Evolutionary conservation across 2,888 invertebrate genomes (phyloP), one percentile per base, ranked within the genome.

Genomic region (Pegoplata infirma): DNA sequence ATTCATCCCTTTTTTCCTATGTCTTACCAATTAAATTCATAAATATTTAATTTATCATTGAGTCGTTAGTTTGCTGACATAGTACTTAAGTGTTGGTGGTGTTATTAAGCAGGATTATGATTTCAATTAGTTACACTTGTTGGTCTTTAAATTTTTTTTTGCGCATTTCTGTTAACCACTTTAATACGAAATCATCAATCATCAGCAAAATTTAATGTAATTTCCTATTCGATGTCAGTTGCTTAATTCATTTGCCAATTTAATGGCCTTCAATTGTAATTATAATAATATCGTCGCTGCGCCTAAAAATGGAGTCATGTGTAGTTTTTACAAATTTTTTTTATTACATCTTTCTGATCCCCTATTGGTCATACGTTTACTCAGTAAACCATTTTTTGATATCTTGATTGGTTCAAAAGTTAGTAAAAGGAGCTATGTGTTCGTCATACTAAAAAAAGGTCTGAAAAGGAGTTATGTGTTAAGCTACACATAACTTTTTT

Each of bases 231-330:
- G 8, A 55, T 55, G 28, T 28, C 25, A 55, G n/a, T 40, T 40
- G 12, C 12, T 6, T 25, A n/a, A n/a, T 25, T 25, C 25, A 2
- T 36, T 40, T 32, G 55, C 14, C 14, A 55, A 28, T 16, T 14
- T 55, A 55, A 55, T 28, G 28, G 25, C 55, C 55, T 28, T 32
- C 8, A 55, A 8, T 55, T 3, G 53, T 10, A 55, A 55, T 55
- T 55, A 28, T 28, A 28, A 17, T 28, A 55, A 55, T 32, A 32
- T 1, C n/a, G n/a, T n/a, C n/a, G n/a, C n/a, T n/a, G n/a, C n/a
- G n/a, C n/a, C n/a, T n/a, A n/a, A n/a, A n/a, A n/a, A n/a, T n/a
- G n/a, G n/a, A n/a, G n/a, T n/a, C n/a, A n/a, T n/a, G n/a, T n/a
- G n/a, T n/a, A n/a, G n/a, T n/a, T n/a, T n/a, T n/a, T n/a, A n/a